Base-by-base conservation (phyloP, 1,140 invertebrate genomes). In the Lepidurus apus region DNA sequence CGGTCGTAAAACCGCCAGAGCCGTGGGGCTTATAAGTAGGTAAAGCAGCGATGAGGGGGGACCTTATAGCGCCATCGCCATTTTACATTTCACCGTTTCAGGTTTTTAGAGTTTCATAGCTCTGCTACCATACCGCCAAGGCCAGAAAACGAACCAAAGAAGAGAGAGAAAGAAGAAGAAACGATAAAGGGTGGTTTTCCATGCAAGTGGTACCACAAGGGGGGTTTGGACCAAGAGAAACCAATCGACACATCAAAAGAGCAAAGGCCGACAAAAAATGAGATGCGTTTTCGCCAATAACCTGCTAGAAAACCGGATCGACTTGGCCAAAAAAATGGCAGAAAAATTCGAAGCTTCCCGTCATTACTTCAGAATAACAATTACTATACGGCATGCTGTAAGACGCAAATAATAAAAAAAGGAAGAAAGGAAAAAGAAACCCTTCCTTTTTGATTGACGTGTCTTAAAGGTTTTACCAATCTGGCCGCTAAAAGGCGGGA, bases 21-120 rank as follows among this genome's bases (percentile, higher is more conserved):
- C 53, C 53, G 53, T 65, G 53, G 53, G 53, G 53, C 53, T 65
- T 65, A 65, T 1, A 65, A 65, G 53, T 65, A 65, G 53, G 53
- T 65, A 65, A 65, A 65, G 53, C 53, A 65, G 53, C 53, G 53
- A 65, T 65, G 53, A 65, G 53, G 53, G 53, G 53, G 53, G 53
- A 65, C 21, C 17, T 65, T 65, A 65, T 65, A 65, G 53, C 53
- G 53, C 53, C 53, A 65, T 65, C 53, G 53, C 53, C 53, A 65
- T 65, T 65, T 65, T 65, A 65, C 53, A 65, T 65, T 65, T 65
- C 53, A 65, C 53, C 53, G 53, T 65, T 65, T 65, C 53, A 65
- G 21, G 53, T 65, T 65, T 34, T 65, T 65, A 65, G 13, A 17
- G 53, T 65, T 65, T 65, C 53, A 65, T 65, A 21, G 53, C 53